Base-by-base conservation (phyloP, 2,797 vertebrate genomes). In the Amniataba percoides region DNA sequence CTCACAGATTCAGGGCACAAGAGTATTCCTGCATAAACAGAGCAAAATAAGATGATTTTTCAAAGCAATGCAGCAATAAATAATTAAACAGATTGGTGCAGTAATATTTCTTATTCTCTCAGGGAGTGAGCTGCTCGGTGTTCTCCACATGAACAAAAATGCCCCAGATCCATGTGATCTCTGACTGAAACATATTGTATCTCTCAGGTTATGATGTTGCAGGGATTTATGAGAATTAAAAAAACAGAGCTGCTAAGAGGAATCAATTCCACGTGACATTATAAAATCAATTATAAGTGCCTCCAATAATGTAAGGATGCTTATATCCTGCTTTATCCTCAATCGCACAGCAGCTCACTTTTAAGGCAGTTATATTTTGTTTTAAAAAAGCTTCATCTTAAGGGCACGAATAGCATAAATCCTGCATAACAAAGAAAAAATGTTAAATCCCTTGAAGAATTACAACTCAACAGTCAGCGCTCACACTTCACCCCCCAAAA, bases 11-110 rank as follows among this genome's bases (percentile, higher is more conserved):
- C 71, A n/a, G 55, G 63, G 56, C 77, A 75, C 25, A 71, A 18
- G 69, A 72, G 45, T 82, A 75, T 82, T 87, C 71, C 58, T 80
- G 74, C 74, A 79, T 65, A 77, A 72, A 66, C 71, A 58, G 52
- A 55, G 60, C 57, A 74, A 84, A 84, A 87, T 60, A 73, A 78
- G 67, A 76, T 56, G 59, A 61, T 82, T 78, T 85, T 81, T 81
- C 61, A 87, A 80, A 83, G 64, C 78, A 76, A 80, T 65, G 65
- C 43, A 74, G 42, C 39, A 19, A 88, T 90, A 85, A 90, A 92
- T 93, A 86, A 91, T 92, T 89, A 64, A 91, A 79, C 57, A 88
- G 69, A 78, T 69, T 70, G 69, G 73, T 82, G 62, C 71, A 88
- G 68, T 80, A 71, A 86, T 78, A 67, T 76, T 83, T 83, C 67